phyloP scores from a whole-genome alignment of 2,113 vertebrate genomes.

The Pungitius pungitius region DNA sequence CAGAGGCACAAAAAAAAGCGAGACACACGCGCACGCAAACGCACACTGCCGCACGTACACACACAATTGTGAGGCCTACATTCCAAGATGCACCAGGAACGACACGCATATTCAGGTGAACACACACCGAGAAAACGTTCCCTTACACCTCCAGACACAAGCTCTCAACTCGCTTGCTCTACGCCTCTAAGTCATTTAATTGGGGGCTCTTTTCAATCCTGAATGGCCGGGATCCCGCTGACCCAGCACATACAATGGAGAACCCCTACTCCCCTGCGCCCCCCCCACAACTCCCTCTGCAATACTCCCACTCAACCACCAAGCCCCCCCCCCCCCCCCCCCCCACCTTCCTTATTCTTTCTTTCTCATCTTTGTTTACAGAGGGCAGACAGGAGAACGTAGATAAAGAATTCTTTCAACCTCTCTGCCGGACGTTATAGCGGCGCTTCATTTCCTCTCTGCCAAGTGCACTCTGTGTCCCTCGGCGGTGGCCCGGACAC shows the following conservation, averaged over 20 bases:
- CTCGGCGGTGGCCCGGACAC: constrained; percentile 31
- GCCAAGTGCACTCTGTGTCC: constrained; percentile 4
- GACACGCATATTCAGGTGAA: background rate
- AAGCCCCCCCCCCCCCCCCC: constrained; percentile 25
- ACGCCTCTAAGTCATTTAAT: constrained; percentile 90
- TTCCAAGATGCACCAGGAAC: constrained; percentile 38
- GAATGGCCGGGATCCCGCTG: constrained; percentile 76
- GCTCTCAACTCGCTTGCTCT: constrained; percentile 75
- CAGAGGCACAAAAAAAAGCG: constrained; percentile 51
- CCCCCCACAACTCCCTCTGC: constrained; percentile 24
- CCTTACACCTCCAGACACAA: constrained; percentile 6
- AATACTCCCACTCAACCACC: constrained; percentile 43
- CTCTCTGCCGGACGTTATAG: constrained; percentile 46
- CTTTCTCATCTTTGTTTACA: constrained; percentile 58
- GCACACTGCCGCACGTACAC: constrained; percentile 16
- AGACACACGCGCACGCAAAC: constrained; percentile 11
- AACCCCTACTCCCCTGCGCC: background rate
- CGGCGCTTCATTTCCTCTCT: constrained; percentile 30
- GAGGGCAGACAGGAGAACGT: constrained; percentile 37
- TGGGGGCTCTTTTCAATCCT: constrained; percentile 82
- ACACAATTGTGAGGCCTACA: constrained; percentile 31
- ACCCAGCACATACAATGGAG: constrained; percentile 72
- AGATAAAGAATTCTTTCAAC: constrained; percentile 51
- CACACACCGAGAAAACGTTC: constrained; percentile 12
- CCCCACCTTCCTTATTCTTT: constrained; percentile 38